A percentile compares a stretch with the other conserved stretches of the same genome.
phyloP scores from a whole-genome alignment of 2,797 vertebrate species.

The Zalophus californianus region DNA sequence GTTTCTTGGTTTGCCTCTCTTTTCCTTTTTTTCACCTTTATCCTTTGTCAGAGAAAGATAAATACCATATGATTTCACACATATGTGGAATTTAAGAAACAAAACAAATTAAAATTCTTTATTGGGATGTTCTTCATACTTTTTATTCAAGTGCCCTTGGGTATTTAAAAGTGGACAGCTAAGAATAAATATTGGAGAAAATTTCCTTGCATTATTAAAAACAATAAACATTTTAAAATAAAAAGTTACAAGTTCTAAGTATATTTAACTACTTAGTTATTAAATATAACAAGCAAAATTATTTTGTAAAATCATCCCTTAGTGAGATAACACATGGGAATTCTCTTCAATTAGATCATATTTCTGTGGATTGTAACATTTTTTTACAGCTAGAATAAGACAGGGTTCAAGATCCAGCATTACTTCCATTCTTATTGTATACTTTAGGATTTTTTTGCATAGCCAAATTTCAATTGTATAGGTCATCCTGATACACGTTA shows the following conservation, averaged over 20 bases:
- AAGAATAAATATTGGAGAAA: conserved; percentile 2
- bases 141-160: background rate
- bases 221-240: conserved; percentile 39
- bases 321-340: background rate
- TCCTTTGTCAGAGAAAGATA: background rate
- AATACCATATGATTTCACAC: background rate
- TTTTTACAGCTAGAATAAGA: conserved; percentile 4
- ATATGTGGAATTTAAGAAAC: background rate
- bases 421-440: background rate
- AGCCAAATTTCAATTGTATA: background rate
- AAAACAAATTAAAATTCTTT: background rate
- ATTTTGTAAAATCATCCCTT: background rate
- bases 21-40: background rate
- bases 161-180: background rate
- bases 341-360: background rate
- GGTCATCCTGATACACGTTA: background rate
- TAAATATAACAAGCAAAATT: background rate
- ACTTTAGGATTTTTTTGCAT: background rate
- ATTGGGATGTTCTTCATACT: background rate
- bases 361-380: background rate
- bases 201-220: conserved; percentile 35
- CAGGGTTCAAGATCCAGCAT: background rate
- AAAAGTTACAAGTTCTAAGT: background rate
- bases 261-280: background rate
- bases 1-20: background rate